phyloP scores from a whole-genome alignment of 35 echinoderm and acorn worm genomes.

The Lytechinus variegatus region DNA sequence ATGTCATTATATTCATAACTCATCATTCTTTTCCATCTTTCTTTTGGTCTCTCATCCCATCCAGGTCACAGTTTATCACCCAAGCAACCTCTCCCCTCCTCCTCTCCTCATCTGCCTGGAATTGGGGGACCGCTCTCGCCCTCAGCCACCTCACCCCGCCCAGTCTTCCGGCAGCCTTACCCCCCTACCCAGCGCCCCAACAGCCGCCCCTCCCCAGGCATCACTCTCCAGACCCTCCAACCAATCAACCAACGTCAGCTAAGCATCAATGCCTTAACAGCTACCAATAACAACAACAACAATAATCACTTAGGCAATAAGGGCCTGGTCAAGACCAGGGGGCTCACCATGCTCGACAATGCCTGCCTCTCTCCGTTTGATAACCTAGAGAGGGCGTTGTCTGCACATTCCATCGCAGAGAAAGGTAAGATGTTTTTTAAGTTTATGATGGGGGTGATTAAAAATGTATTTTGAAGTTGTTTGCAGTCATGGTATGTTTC shows the following conservation, averaged over 20 bases:
- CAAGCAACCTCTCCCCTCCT: constrained; percentile 38
- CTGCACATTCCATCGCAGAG: constrained; percentile 91
- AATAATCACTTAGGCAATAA: constrained; percentile 56
- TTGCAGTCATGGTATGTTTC: too few species aligned
- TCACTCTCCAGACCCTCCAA: constrained; percentile 81
- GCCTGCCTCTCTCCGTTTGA: constrained; percentile 63
- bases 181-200: constrained; percentile 47
- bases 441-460: neutral
- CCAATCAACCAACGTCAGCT: constrained; percentile 53
- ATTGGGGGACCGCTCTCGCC: neutral
- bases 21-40: neutral
- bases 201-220: constrained; percentile 51
- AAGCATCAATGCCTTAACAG: constrained; percentile 36
- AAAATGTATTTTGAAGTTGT: neutral
- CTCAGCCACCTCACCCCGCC: neutral
- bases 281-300: constrained; percentile 69
- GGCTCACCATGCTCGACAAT: constrained; percentile 75
- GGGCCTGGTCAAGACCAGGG: constrained; percentile 37
- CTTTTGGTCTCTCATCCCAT: neutral
- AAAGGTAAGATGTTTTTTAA: constrained; percentile 63
- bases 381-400: constrained; percentile 84
- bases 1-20: too few species aligned
- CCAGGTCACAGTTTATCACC: neutral
- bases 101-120: neutral
- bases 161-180: neutral